Evolutionary conservation across 2,113 vertebrate species (phyloP).

Genomic region (Upupa epops): DNA sequence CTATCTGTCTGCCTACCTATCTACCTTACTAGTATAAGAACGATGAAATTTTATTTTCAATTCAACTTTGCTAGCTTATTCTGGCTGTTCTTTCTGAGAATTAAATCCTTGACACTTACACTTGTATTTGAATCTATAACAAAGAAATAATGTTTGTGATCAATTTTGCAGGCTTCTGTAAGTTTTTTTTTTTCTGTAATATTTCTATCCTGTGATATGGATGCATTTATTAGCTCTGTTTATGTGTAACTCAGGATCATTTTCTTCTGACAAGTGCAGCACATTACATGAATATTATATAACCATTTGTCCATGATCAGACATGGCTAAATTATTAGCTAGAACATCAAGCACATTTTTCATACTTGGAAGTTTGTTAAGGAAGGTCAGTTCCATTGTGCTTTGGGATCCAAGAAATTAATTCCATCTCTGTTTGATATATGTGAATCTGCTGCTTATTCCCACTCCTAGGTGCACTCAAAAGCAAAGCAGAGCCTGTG

Average conservation of each 20-base stretch:
- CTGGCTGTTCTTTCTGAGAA: neutral
- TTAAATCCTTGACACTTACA: neutral
- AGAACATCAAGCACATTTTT: neutral
- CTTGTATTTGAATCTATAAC: neutral
- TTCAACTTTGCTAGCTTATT: neutral
- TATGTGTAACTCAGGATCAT: neutral
- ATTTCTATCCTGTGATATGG: neutral
- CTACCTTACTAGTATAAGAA: neutral
- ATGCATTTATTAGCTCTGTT: neutral
- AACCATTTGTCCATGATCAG: neutral
- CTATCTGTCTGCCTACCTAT: too few relatives aligned
- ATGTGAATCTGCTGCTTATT: neutral
- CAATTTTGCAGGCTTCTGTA: neutral
- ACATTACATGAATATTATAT: neutral
- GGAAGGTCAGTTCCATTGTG: neutral
- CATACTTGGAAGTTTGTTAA: neutral
- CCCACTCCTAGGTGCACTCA: neutral
- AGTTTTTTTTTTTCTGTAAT: neutral
- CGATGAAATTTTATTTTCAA: neutral
- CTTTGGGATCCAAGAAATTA: neutral
- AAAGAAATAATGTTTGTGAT: neutral
- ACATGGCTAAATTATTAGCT: neutral
- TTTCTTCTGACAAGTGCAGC: neutral
- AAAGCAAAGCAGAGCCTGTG: neutral
- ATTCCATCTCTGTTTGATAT: neutral